Base-by-base conservation (phyloP, 1,140 invertebrate species). In the Drosophila equinoxialis region DNA sequence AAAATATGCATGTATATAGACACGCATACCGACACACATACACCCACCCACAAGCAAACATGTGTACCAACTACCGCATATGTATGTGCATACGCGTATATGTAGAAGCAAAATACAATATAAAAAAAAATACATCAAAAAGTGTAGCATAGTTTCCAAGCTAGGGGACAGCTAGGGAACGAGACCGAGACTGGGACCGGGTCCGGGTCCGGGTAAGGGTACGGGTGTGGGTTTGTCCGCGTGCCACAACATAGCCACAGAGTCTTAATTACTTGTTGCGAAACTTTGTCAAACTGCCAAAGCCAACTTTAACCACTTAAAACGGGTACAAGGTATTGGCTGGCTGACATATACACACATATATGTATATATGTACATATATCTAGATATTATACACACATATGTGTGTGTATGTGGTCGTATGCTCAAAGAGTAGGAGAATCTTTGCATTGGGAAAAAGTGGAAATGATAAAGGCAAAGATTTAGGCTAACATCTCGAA, bases 111-210 rank as follows among this genome's bases (percentile, higher is more conserved):
- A 26, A 26, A 26, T 26, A 26, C 23, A 26, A 26, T 4, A 26
- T 4, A 26, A 26, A 26, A 30, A 37, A 26, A 67, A 61, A 58
- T 66, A 42, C 45, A 7, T 20, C 66, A 45, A 68, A 78, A 78
- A 71, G 72, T 78, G 68, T 78, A 70, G 71, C 75, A 74, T 74
- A 77, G 58, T 77, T 77, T 77, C 55, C 51, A 45, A 59, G 62
- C 66, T 54, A 62, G 48, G 39, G 37, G 23, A 67, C 55, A 17
- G 45, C 6, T n/a, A 7, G 7, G 14, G 45, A 4, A 2, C 14
- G 42, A 30, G 6, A 30, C 5, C 30, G 55, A 8, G 17, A 7
- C 17, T 3, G 7, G 14, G 14, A 48, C 6, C 14, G 45, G 45
- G 45, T 3, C 11, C 14, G 42, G 6, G n/a, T 6, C 3, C 3